Evolutionary conservation across 37 sponge, comb jelly and placozoan genomes (phyloP).

Genomic region (Tethya wilhelma): DNA sequence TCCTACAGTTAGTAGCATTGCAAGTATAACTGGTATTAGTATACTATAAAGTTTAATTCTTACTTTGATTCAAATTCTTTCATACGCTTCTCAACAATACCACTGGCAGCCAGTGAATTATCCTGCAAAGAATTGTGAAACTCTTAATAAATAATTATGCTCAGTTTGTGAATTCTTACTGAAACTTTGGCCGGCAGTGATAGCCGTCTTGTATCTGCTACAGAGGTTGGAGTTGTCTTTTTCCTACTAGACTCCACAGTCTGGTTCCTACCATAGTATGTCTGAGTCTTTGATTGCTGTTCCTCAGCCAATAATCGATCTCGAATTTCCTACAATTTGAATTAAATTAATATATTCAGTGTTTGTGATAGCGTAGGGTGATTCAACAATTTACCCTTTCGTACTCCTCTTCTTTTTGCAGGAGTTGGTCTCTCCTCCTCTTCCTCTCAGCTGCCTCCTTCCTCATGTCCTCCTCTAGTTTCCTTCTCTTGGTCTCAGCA

Average conservation of each 20-base stretch:
- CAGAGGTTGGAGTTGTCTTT: neutral
- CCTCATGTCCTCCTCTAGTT: slow-evolving; percentile 66
- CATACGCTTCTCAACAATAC: too few relatives aligned
- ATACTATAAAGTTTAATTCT: too few relatives aligned
- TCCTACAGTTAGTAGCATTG: too few relatives aligned
- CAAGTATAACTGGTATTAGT: too few relatives aligned
- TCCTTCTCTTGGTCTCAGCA: slow-evolving; percentile 46
- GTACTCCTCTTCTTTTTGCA: slow-evolving; percentile 25
- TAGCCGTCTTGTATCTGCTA: neutral
- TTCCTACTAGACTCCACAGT: neutral
- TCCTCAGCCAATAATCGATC: slow-evolving; percentile 20
- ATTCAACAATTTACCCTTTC: slow-evolving; percentile 32
- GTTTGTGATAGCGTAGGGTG: neutral
- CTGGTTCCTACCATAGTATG: too few relatives aligned
- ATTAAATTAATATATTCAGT: neutral
- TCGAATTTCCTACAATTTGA: slow-evolving; percentile 42
- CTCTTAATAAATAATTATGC: too few relatives aligned
- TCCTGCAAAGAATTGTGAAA: too few relatives aligned
- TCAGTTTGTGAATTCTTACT: too few relatives aligned
- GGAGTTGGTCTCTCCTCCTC: slow-evolving; percentile 27
- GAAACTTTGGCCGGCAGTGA: neutral
- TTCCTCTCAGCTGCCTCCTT: slow-evolving; percentile 61
- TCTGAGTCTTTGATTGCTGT: neutral
- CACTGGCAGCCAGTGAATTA: too few relatives aligned
- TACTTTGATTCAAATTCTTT: too few relatives aligned